Evolutionary conservation across 2,888 invertebrate species (phyloP), one percentile per base, ranked within the genome.

Genomic region (Oscheius sp.): DNA sequence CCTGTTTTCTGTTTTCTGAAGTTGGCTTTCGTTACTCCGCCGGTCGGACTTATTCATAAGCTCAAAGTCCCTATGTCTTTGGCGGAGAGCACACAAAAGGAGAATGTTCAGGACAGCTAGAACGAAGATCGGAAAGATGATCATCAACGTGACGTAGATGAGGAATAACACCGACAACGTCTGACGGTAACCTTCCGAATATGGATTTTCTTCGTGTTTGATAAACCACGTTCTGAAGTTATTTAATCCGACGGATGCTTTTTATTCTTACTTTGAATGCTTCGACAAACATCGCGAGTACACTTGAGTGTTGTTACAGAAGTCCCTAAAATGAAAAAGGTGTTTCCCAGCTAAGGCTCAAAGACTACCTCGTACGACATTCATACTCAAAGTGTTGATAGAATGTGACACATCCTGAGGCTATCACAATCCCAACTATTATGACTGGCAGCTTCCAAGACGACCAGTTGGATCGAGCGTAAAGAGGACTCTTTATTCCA

Each of bases 51-150:
- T 66, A 49, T 49, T 66, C 35, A 66, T 49, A n/a, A 66, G 52
- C 25, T 49, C 49, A 21, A 66, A 66, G 35, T 66, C 66, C 35
- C 66, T 12, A 18, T 66, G 66, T 27, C 85, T 74, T 59, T 80
- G 80, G 61, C 87, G 49, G 1, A 87, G 73, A 13, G 82, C 82
- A 72, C 85, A 85, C 1, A 87, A 75, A 21, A 87, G 74, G 45
- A 85, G 77, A 59, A 86, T 59, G 73, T 87, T 87, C 41, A 87
- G 79, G n/a, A 84, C 77, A 7, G 85, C 75, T 2, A 87, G 76
- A n/a, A 87, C 75, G 35, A 87, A 82, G 27, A 87, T 87, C 3
- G 87, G 87, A 9, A 78, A 81, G 63, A 87, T 84, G 64, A 87
- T 86, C 77, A 86, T 82, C 7, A 84, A 71, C 46, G 79, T 74